These are phyloP conservation scores for Sphaerophoria taeniata DNA, from an alignment of 2,888 invertebrate species.

Conservation along the genomic window DNA sequence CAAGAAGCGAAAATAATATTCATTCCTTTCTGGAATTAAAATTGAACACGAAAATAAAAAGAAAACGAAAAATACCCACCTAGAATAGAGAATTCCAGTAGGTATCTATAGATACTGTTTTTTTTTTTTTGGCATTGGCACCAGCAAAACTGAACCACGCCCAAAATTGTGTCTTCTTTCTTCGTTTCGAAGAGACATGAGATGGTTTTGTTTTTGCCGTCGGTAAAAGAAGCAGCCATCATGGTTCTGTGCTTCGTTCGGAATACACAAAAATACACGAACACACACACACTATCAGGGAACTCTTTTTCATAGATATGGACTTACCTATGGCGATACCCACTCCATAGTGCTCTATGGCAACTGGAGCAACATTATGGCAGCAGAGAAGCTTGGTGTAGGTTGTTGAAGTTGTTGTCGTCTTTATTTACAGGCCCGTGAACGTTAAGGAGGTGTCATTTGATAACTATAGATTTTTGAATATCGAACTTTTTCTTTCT, in stretches of 20 bases:
- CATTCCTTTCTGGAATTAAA: slow-evolving; percentile 18
- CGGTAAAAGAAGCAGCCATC: slow-evolving; percentile 57
- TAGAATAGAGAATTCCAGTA: slow-evolving; percentile 31
- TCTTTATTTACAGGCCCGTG: too few species aligned
- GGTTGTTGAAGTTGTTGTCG: slow-evolving; percentile 23
- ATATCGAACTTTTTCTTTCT: too few species aligned
- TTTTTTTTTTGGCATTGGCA: slow-evolving; percentile 18
- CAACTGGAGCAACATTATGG: slow-evolving; percentile 20
- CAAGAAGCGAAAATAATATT: slow-evolving; percentile 48
- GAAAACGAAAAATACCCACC: slow-evolving; percentile 35
- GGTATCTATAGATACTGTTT: slow-evolving; percentile 60
- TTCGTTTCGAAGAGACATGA: slow-evolving; percentile 32
- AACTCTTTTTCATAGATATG: slow-evolving; percentile 15
- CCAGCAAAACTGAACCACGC: slow-evolving; percentile 70
- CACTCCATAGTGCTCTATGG: slow-evolving; percentile 1
- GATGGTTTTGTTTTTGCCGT: slow-evolving; percentile 43
- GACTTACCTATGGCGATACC: neutral
- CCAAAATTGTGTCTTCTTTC: slow-evolving; percentile 66
- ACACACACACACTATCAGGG: neutral
- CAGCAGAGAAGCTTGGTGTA: slow-evolving; percentile 43
- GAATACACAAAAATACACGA: slow-evolving; percentile 15
- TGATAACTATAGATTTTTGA: too few species aligned
- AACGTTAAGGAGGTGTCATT: too few species aligned
- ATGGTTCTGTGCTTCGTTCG: slow-evolving; percentile 47
- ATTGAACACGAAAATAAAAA: slow-evolving; percentile 7